Percentiles rank a stretch among this genome's conserved stretches.
Evolutionary conservation across 2,888 invertebrate genomes (phyloP).

Genomic region (Ochlodes sylvanus): DNA sequence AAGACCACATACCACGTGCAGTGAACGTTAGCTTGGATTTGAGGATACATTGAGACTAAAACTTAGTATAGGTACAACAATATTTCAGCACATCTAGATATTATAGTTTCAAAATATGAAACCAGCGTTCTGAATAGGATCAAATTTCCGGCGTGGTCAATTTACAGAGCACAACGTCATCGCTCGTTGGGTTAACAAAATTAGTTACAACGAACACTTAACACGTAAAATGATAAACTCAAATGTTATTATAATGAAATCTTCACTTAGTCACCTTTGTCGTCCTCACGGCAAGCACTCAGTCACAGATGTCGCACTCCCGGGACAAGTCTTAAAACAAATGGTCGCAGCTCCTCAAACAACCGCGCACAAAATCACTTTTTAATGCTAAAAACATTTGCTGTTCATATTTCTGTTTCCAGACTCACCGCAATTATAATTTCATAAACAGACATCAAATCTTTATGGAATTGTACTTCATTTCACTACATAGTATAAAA

Average conservation of each 20-base stretch:
- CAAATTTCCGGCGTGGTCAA: no score
- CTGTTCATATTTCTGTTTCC: slow-evolving; percentile 26
- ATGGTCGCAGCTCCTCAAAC: slow-evolving; percentile 53
- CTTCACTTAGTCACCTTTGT: slow-evolving; percentile 28
- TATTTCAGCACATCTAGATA: no score
- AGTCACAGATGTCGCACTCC: slow-evolving; percentile 54
- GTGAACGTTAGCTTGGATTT: no score
- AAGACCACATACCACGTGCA: no score
- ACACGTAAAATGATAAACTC: slow-evolving; percentile 1
- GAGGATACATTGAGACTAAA: no score
- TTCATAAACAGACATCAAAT: slow-evolving; percentile 23
- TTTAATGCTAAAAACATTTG: slow-evolving; percentile 53
- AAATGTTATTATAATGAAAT: slow-evolving; percentile 3
- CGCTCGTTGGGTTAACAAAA: background rate
- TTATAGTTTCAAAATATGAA: no score
- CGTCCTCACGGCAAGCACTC: slow-evolving; percentile 32
- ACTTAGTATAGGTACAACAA: no score
- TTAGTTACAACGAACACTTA: background rate
- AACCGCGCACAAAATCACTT: slow-evolving; percentile 52
- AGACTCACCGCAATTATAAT: slow-evolving; percentile 32
- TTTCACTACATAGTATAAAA: no score
- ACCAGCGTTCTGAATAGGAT: no score
- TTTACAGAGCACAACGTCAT: no score
- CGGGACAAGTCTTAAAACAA: slow-evolving; percentile 55
- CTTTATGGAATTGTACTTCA: slow-evolving; percentile 6